phyloP scores from a whole-genome alignment of 92 coral and sea anemone species.

The Metridium senile region DNA sequence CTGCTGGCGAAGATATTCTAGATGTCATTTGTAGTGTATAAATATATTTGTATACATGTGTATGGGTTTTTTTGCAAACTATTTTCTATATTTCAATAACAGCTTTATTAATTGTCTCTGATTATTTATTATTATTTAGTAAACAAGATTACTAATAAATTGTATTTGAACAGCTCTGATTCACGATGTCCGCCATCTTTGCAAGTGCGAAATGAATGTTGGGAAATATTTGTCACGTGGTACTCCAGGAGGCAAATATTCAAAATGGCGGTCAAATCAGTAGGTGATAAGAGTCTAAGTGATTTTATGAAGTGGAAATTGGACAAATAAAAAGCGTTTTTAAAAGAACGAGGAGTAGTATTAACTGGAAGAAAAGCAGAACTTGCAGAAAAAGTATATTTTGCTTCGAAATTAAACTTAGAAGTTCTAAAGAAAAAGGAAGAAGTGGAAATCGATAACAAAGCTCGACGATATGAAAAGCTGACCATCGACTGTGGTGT shows the following conservation, averaged over 20 bases:
- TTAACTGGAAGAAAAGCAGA: slow-evolving; percentile 15
- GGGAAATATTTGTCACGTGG: not conserved
- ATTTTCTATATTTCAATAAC: too few relatives aligned
- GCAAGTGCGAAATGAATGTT: not conserved
- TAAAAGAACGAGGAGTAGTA: slow-evolving; percentile 16
- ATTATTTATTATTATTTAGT: too few relatives aligned
- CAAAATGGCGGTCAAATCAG: not conserved
- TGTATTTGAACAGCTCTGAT: not conserved
- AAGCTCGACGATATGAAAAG: slow-evolving; percentile 12
- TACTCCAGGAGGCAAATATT: not conserved
- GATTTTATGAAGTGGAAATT: not conserved
- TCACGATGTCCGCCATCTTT: not conserved
- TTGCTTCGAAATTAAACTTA: slow-evolving; percentile 21
- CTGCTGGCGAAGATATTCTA: too few relatives aligned
- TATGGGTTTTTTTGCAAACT: too few relatives aligned
- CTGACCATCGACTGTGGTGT: slow-evolving; percentile 33
- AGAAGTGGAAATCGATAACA: slow-evolving; percentile 5
- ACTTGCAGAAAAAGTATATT: slow-evolving; percentile 2
- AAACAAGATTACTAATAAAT: too few relatives aligned
- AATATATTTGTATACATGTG: too few relatives aligned
- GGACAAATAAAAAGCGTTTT: not conserved
- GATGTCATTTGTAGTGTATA: too few relatives aligned
- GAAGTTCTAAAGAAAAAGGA: slow-evolving; percentile 33
- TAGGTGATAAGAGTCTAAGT: not conserved
- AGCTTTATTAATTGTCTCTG: too few relatives aligned